Evolutionary conservation across 2,888 invertebrate genomes (phyloP).

Genomic region (Neria commutata): DNA sequence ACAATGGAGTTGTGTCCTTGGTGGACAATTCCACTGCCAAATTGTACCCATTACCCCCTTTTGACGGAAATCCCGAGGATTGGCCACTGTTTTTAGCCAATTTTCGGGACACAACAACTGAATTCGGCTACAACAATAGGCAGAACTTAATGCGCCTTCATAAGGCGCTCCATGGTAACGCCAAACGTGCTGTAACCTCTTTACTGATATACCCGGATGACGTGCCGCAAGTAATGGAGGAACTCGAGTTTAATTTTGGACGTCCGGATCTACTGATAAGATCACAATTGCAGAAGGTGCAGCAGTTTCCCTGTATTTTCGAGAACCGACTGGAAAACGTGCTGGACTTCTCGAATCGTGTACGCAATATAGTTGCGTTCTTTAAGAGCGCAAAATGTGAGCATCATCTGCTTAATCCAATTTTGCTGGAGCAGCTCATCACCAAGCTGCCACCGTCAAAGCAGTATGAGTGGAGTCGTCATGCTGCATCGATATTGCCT

Average conservation of each 20-base stretch:
- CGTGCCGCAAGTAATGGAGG: background rate
- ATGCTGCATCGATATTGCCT: conserved; percentile 7
- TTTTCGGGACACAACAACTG: no score
- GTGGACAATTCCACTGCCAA: no score
- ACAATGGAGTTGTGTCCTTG: no score
- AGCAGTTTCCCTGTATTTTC: conserved; percentile 8
- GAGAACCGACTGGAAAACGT: conserved; percentile 9
- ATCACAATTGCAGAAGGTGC: conserved; percentile 5
- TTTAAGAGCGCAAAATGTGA: background rate
- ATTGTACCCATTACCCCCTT: no score
- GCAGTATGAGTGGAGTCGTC: conserved; percentile 5
- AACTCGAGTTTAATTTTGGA: conserved; percentile 11
- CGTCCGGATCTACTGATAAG: conserved; percentile 11
- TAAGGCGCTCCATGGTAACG: no score
- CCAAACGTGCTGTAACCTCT: no score
- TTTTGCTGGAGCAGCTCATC: background rate
- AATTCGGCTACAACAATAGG: no score
- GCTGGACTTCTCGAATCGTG: conserved; percentile 3
- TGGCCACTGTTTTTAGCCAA: no score
- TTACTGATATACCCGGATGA: no score
- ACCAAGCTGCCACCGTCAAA: background rate
- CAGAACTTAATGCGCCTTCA: no score
- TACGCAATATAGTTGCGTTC: conserved; percentile 16
- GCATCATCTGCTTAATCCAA: background rate
- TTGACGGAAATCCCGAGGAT: no score